A percentile compares a stretch with the other conserved stretches of the same genome.
phyloP scores from a whole-genome alignment of 2,113 vertebrate species.

The Tetrao urogallus region DNA sequence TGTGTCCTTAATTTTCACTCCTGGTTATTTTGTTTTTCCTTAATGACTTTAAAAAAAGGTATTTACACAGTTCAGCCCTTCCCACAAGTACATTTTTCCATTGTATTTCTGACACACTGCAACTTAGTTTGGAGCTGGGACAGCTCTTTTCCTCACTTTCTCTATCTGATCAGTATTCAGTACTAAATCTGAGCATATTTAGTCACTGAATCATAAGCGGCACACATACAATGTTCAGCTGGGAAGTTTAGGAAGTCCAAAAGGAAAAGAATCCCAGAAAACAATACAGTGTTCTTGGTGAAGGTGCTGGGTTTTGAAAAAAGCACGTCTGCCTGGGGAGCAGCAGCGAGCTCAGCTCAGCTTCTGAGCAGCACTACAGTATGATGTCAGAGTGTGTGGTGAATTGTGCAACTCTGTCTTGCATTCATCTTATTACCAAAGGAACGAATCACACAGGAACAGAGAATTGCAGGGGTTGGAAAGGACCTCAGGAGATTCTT shows the following conservation, averaged over 20 bases:
- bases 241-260: not conserved
- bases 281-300: too few species aligned
- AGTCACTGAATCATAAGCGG: not conserved
- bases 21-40: not conserved
- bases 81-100: not conserved
- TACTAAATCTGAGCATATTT: not conserved
- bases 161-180: too few species aligned
- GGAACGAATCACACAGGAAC: not conserved
- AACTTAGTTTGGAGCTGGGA: not conserved
- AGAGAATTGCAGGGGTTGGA: too few species aligned
- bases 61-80: not conserved
- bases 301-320: not conserved
- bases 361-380: not conserved
- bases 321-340: not conserved
- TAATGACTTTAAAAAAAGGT: not conserved
- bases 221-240: not conserved
- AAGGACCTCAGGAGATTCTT: too few species aligned
- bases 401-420: not conserved
- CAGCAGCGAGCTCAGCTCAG: not conserved
- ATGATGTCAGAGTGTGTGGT: not conserved
- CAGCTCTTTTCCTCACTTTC: too few species aligned
- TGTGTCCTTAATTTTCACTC: not conserved
- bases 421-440: too few species aligned
- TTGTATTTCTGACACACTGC: not conserved
- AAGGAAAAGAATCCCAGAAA: not conserved